Evolutionary conservation across 2,888 invertebrate genomes (phyloP), one percentile per base, ranked within the genome.

Genomic region (Branchipolynoe longqiensis): DNA sequence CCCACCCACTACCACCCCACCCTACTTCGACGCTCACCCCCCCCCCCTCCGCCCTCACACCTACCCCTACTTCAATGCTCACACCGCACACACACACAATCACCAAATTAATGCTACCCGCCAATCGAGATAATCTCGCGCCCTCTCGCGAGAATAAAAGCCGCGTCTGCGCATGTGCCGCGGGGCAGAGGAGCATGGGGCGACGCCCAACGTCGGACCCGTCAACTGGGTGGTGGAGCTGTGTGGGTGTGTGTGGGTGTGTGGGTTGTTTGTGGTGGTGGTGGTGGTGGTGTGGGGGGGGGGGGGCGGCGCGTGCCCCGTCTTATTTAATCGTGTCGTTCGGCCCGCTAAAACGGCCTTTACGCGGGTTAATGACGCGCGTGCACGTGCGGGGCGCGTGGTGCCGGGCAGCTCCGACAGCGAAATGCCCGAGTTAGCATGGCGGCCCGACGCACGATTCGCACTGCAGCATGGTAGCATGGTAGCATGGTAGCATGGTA

Each of bases 81-180:
- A 12, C 48, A 48, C 48, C 48, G 18, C 48, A 8, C 8, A 8
- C 48, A 48, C 48, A 48, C 62, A 78, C 78, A 78, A 78, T 78
- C 78, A 78, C 78, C 28, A 78, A 78, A 78, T 78, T 78, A 78
- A 78, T 78, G 78, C 78, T 48, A 78, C 78, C 78, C 54, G 48
- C 78, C 78, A 78, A 78, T 78, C 78, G 54, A 78, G 78, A 78
- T 78, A 78, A 78, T 78, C 78, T 41, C 78, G 25, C 48, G 28
- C 48, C 8, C 54, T 78, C 78, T 78, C 78, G n/a, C 25, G 78
- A 78, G 78, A 54, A 41, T 78, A 78, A 28, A 41, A 28, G 28
- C 1, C n/a, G 28, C 38, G n/a, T 25, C 74, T 41, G 41, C 78
- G 48, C 78, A 78, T 78, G 78, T 48, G 25, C 28, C 78, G 69